A percentile compares a stretch with the other conserved stretches of the same genome.
These are phyloP conservation scores for Saccopteryx leptura DNA, from an alignment of 2,113 vertebrate species.

Conservation along the genomic window DNA sequence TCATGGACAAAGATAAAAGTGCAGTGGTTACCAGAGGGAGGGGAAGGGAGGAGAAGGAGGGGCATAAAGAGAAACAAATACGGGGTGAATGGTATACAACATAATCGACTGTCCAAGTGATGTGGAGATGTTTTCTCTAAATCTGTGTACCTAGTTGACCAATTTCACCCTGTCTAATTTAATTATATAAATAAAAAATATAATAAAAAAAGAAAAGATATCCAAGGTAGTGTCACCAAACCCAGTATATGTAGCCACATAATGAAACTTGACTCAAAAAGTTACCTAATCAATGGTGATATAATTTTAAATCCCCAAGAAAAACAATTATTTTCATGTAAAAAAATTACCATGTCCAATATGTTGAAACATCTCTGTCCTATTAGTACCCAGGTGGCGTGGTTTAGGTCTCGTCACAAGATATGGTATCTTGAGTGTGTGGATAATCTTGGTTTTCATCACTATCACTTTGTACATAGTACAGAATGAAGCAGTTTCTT, in stretches of 20 bases:
- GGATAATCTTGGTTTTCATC: not conserved
- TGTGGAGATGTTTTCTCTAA: too few relatives aligned
- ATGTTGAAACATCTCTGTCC: not conserved
- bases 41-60: too few relatives aligned
- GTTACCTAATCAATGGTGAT: not conserved
- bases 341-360: not conserved
- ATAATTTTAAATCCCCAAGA: not conserved
- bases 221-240: not conserved
- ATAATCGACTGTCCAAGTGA: too few relatives aligned
- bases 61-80: too few relatives aligned
- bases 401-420: not conserved
- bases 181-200: too few relatives aligned
- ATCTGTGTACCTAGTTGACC: too few relatives aligned
- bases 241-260: not conserved
- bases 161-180: too few relatives aligned
- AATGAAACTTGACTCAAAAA: not conserved
- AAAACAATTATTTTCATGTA: not conserved
- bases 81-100: too few relatives aligned
- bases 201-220: not conserved
- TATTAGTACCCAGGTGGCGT: not conserved
- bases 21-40: too few relatives aligned
- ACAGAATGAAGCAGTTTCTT: not conserved
- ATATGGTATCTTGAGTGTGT: not conserved
- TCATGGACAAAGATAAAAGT: too few relatives aligned
- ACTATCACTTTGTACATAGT: not conserved